Conservation (phyloP, 2,888 invertebrate genomes). For the Myopa testacea region DNA sequence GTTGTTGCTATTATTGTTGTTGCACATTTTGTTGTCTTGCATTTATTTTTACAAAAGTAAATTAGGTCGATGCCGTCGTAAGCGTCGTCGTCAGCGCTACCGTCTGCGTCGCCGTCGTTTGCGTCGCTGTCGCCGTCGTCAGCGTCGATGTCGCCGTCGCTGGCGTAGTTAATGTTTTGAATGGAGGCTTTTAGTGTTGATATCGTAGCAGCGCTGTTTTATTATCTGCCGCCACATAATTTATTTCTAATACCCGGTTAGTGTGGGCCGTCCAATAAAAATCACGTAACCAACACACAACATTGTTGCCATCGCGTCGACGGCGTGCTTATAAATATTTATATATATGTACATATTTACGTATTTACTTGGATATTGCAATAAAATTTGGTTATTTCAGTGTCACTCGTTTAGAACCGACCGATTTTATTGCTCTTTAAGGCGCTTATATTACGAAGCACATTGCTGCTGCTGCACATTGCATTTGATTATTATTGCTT, state of each 20-base stretch:
- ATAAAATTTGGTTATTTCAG: conserved; percentile 26
- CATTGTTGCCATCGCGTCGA: not conserved
- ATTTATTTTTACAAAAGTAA: conserved; percentile 37
- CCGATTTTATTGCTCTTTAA: not conserved
- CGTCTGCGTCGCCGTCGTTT: not conserved
- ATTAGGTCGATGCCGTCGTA: conserved; percentile 39
- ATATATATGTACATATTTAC: too few relatives aligned
- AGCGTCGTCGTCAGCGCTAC: not conserved
- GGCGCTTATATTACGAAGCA: not conserved
- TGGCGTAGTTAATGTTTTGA: not conserved
- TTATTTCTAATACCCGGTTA: not conserved
- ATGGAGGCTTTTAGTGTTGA: not conserved
- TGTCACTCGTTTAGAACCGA: conserved; percentile 16
- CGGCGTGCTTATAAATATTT: not conserved
- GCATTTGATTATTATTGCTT: not conserved
- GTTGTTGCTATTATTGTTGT: conserved; percentile 6
- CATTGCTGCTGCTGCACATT: not conserved
- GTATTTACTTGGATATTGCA: not conserved
- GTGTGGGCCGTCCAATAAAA: not conserved
- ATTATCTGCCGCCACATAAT: not conserved
- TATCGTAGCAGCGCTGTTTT: not conserved
- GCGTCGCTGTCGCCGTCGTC: not conserved
- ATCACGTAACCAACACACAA: conserved; percentile 15
- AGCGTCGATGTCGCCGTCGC: conserved; percentile 21
- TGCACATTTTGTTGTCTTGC: not conserved